Evolutionary conservation across 2,888 invertebrate species (phyloP).

Genomic region (Dorcus hopei): DNA sequence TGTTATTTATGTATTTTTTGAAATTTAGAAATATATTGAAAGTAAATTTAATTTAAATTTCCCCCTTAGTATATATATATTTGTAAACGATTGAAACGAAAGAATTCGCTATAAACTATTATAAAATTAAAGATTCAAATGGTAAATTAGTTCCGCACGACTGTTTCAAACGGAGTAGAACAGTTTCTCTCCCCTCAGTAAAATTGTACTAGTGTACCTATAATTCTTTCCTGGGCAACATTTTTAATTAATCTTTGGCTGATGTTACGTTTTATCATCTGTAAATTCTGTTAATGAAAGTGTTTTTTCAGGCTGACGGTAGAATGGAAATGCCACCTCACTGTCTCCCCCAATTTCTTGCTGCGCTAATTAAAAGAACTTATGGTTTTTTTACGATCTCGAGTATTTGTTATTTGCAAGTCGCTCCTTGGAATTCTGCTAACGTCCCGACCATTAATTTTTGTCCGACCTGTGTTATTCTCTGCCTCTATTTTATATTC

Average conservation of each 20-base stretch:
- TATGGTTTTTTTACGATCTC: conserved; percentile 33
- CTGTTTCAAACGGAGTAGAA: neutral
- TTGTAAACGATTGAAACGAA: neutral
- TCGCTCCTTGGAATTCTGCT: conserved; percentile 37
- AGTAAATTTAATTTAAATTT: too few species aligned
- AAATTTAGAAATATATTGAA: too few species aligned
- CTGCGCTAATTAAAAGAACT: conserved; percentile 48
- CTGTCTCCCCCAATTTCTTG: conserved; percentile 19
- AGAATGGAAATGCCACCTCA: neutral
- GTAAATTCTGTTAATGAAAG: conserved; percentile 48
- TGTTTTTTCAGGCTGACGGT: conserved; percentile 32
- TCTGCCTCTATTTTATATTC: conserved; percentile 39
- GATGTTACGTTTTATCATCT: conserved; percentile 47
- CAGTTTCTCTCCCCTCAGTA: neutral
- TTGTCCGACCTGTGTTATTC: conserved; percentile 37
- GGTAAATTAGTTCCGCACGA: neutral
- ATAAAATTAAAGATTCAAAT: neutral
- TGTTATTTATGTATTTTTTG: too few species aligned
- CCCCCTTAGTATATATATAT: too few species aligned
- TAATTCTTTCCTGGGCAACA: conserved; percentile 38
- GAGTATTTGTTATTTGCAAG: conserved; percentile 32
- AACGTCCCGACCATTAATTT: conserved; percentile 41
- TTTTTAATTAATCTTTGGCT: conserved; percentile 45
- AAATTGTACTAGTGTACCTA: conserved; percentile 19
- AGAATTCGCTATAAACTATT: conserved; percentile 1